Evolutionary conservation across 2,113 vertebrate genomes (phyloP).

Genomic region (human): GRCh38 chr7:151731001-151731500

Average conservation of each 20-base stretch:
- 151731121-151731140: too few relatives aligned
- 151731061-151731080: not conserved
- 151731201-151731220: not conserved
- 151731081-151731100: not conserved
- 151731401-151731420: not conserved
- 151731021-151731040: not conserved
- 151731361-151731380: too few relatives aligned
- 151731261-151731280: fast-evolving
- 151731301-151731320: fast-evolving
- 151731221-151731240: not conserved
- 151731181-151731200: not conserved
- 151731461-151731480: fast-evolving
- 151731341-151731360: fast-evolving
- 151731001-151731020: fast-evolving
- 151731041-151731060: too few relatives aligned
- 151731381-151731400: not conserved
- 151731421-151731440: not conserved
- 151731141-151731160: not conserved
- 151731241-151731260: fast-evolving
- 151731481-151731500: fast-evolving
- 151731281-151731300: too few relatives aligned
- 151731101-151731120: not conserved
- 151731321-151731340: fast-evolving
- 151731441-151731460: not conserved
- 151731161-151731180: too few relatives aligned